Evolutionary conservation across 2,113 vertebrate species (phyloP).

Genomic region (Apteryx owenii): DNA sequence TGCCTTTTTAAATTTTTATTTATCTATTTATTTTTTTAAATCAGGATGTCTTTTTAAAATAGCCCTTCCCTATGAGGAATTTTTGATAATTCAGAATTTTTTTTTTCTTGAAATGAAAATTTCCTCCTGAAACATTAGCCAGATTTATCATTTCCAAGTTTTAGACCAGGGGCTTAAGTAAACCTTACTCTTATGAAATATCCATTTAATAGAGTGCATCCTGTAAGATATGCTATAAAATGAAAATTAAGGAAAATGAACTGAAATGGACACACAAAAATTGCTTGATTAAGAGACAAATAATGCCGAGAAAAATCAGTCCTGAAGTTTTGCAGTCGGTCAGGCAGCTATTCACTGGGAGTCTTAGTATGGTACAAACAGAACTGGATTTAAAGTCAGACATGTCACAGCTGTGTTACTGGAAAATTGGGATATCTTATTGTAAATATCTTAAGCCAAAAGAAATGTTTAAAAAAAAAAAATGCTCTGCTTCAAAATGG

Average conservation of each 20-base stretch:
- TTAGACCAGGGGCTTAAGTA: not conserved
- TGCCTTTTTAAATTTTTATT: not conserved
- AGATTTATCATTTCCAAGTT: not conserved
- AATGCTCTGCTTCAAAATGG: conserved; percentile 12
- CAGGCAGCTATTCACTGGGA: not conserved
- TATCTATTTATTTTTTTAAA: not conserved
- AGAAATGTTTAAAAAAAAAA: not conserved
- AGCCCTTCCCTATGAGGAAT: not conserved
- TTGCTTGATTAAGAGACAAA: not conserved
- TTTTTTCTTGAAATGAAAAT: not conserved
- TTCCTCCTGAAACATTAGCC: not conserved
- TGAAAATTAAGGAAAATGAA: not conserved
- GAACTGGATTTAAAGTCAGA: conserved; percentile 46
- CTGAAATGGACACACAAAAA: not conserved
- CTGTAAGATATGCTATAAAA: not conserved
- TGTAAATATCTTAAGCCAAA: conserved; percentile 52
- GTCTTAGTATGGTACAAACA: not conserved
- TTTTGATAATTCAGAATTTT: not conserved
- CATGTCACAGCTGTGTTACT: conserved; percentile 40
- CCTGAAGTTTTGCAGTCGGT: not conserved
- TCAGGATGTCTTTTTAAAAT: not conserved
- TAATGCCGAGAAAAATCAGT: not conserved
- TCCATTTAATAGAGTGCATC: not conserved
- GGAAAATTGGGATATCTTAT: conserved; percentile 3
- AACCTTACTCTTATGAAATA: not conserved